phyloP scores from a whole-genome alignment of 2,113 vertebrate species.

The Anarrhichthys ocellatus region DNA sequence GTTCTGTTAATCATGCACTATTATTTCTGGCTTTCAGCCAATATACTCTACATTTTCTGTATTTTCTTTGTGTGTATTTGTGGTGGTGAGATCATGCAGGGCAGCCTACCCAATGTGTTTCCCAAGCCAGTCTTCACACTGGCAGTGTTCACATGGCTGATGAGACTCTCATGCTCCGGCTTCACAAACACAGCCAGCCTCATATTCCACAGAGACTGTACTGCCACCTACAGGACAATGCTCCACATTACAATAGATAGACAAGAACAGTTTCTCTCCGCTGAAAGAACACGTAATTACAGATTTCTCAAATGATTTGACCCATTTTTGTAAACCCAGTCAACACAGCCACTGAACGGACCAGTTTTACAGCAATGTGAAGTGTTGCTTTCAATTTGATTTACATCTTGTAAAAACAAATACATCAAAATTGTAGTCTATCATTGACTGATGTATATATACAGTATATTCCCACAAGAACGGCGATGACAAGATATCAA shows the following conservation, averaged over 20 bases:
- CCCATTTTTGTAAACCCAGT: not conserved
- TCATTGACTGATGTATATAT: not conserved
- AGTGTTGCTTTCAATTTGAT: not conserved
- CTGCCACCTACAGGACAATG: conserved; percentile 84
- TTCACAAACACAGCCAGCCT: conserved; percentile 89
- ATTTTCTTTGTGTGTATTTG: conserved; percentile 12
- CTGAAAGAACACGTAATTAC: not conserved
- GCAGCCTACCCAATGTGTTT: conserved; percentile 86
- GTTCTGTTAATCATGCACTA: not conserved
- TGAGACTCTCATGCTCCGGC: conserved; percentile 84
- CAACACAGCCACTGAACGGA: not conserved
- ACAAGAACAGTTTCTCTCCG: not conserved
- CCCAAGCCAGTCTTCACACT: conserved; percentile 90
- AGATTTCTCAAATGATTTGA: not conserved
- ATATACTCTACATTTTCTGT: not conserved
- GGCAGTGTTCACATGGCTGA: conserved; percentile 88
- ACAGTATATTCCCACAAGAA: not conserved
- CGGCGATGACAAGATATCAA: not conserved
- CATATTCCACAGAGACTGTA: conserved; percentile 92
- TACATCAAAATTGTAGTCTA: not conserved
- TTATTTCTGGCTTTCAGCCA: conserved; percentile 6
- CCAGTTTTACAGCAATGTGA: not conserved
- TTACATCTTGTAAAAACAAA: not conserved
- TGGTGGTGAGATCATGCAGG: not conserved
- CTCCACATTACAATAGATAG: conserved; percentile 34